Evolutionary conservation across 2,888 invertebrate genomes (phyloP).

Genomic region (Chaetogeoica ovagalla): DNA sequence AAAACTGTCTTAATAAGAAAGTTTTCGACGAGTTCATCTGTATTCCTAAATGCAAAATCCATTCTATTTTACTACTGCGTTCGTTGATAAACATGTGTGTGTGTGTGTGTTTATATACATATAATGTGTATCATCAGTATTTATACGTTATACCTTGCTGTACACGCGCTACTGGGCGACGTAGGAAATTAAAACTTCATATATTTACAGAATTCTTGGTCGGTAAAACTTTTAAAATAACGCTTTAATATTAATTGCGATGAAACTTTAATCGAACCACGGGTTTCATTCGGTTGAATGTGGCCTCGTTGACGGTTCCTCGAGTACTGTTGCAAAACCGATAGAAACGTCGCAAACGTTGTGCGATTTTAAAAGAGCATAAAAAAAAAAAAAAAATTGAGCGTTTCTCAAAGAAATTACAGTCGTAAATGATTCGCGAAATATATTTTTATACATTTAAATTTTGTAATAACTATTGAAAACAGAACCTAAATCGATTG

Average conservation of each 20-base stretch:
- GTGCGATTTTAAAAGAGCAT: no score
- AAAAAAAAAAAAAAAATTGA: no score
- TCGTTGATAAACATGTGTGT: not conserved
- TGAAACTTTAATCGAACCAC: not conserved
- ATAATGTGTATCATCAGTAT: not conserved
- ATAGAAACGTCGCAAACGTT: not conserved
- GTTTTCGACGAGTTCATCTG: constrained; percentile 36
- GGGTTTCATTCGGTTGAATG: constrained; percentile 4
- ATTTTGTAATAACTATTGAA: no score
- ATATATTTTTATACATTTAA: no score
- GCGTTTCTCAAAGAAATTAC: no score
- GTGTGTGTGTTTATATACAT: not conserved
- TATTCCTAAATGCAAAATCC: constrained; percentile 44
- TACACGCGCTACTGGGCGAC: not conserved
- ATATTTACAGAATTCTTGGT: not conserved
- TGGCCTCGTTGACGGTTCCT: not conserved
- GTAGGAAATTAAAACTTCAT: constrained; percentile 34
- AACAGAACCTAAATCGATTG: no score
- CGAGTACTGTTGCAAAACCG: not conserved
- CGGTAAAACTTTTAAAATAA: constrained; percentile 29
- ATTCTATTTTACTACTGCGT: constrained; percentile 16
- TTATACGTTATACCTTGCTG: not conserved
- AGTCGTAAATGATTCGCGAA: no score
- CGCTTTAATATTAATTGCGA: not conserved
- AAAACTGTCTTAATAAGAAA: constrained; percentile 41